Percentiles rank a stretch among this genome's conserved stretches.
These are phyloP conservation scores for Agriotes lineatus DNA, from an alignment of 2,888 invertebrate species.

Conservation along the genomic window DNA sequence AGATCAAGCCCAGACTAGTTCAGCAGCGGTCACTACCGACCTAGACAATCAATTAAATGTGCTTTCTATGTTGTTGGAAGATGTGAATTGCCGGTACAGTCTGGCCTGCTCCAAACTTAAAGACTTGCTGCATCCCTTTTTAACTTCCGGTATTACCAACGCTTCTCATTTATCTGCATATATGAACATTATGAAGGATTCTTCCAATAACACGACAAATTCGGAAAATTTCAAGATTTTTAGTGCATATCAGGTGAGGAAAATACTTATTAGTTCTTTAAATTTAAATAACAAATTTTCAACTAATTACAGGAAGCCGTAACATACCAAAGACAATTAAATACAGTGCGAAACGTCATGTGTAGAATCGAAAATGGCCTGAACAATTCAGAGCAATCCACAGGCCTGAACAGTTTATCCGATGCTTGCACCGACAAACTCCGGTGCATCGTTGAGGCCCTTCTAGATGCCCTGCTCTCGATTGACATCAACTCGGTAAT, in stretches of 20 bases:
- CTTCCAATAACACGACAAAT: conserved; percentile 53
- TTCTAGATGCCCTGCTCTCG: conserved; percentile 82
- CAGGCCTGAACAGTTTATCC: conserved; percentile 56
- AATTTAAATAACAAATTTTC: too few relatives aligned
- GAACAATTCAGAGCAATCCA: conserved; percentile 43
- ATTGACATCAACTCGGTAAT: conserved; percentile 58
- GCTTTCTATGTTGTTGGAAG: conserved; percentile 79
- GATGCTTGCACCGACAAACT: conserved; percentile 86
- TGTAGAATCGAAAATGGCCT: conserved; percentile 74
- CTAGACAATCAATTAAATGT: conserved; percentile 74
- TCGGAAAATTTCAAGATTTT: conserved; percentile 68
- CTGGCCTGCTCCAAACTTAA: conserved; percentile 88
- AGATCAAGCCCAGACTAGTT: conserved; percentile 61
- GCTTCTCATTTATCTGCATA: conserved; percentile 88
- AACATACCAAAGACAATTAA: conserved; percentile 89
- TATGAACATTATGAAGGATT: conserved; percentile 69
- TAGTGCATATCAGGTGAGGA: conserved; percentile 68
- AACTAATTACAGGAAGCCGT: conserved; percentile 88
- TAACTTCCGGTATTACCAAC: conserved; percentile 85
- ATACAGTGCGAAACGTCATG: conserved; percentile 83
- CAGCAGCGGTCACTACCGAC: conserved; percentile 59
- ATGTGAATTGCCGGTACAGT: conserved; percentile 84
- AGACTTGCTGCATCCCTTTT: conserved; percentile 81
- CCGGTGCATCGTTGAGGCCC: conserved; percentile 82
- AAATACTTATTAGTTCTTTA: too few relatives aligned